Conservation (phyloP, 2,888 invertebrate species). For the Andrena chrysosceles region DNA sequence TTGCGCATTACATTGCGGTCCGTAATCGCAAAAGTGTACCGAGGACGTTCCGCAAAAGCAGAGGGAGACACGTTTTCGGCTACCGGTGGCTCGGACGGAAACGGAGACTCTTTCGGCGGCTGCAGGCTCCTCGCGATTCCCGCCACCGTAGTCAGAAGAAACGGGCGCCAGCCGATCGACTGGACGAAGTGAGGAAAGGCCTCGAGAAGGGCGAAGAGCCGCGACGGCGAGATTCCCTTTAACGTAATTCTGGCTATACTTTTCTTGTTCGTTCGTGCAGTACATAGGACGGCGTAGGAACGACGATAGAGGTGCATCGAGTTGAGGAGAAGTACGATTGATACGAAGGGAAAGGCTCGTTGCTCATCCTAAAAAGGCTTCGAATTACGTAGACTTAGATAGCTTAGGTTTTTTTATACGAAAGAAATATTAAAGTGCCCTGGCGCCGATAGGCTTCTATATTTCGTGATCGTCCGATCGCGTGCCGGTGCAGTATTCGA, state of each 20-base stretch:
- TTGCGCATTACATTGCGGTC: slow-evolving; percentile 81
- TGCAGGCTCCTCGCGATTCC: background rate
- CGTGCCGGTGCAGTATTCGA: slow-evolving; percentile 54
- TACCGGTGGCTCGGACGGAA: background rate
- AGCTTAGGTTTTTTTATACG: slow-evolving; percentile 78
- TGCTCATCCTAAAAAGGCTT: slow-evolving; percentile 71
- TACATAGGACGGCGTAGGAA: slow-evolving; percentile 11
- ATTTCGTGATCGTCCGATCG: slow-evolving; percentile 62
- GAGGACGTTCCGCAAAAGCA: slow-evolving; percentile 21
- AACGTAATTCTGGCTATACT: background rate
- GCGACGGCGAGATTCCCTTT: slow-evolving; percentile 3
- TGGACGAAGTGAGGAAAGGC: background rate
- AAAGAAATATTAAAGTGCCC: slow-evolving; percentile 49
- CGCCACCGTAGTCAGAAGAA: slow-evolving; percentile 42
- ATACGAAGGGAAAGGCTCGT: slow-evolving; percentile 55
- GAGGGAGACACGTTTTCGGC: background rate
- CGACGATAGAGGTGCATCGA: background rate
- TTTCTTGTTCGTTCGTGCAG: slow-evolving; percentile 11
- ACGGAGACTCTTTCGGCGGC: slow-evolving; percentile 1
- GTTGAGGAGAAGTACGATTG: background rate
- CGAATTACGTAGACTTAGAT: slow-evolving; percentile 78
- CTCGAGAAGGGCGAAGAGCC: slow-evolving; percentile 2
- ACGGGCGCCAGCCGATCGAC: background rate
- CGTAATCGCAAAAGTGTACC: slow-evolving; percentile 80
- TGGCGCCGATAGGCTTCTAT: slow-evolving; percentile 56